These are phyloP conservation scores for Phymatocera aterrima DNA, from an alignment of 2,888 invertebrate genomes.

Conservation along the genomic window DNA sequence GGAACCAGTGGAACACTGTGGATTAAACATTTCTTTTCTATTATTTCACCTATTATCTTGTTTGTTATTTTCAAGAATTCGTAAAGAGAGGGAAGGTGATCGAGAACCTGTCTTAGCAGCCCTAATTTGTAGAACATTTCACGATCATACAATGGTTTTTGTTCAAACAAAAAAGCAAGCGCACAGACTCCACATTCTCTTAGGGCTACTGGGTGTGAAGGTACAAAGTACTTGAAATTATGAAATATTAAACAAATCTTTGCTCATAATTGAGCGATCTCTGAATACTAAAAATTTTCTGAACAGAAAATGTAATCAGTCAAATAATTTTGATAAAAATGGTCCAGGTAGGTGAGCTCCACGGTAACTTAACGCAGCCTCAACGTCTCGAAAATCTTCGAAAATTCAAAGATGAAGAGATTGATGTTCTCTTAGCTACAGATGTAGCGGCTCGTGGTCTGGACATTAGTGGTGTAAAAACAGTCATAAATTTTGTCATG, in stretches of 20 bases:
- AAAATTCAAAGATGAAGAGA: constrained; percentile 90
- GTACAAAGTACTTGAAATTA: constrained; percentile 75
- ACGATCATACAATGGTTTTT: constrained; percentile 95
- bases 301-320: neutral
- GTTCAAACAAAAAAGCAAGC: constrained; percentile 98
- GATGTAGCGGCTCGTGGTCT: constrained; percentile 96
- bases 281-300: neutral
- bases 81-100: constrained; percentile 92
- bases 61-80: constrained; percentile 78
- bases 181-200: constrained; percentile 92
- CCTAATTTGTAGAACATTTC: constrained; percentile 91
- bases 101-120: constrained; percentile 93
- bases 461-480: constrained; percentile 97
- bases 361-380: constrained; percentile 97
- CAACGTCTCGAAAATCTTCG: constrained; percentile 93
- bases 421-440: constrained; percentile 93
- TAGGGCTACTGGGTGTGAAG: constrained; percentile 93
- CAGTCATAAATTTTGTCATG: constrained; percentile 97
- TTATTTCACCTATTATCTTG: constrained; percentile 3
- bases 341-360: constrained; percentile 87
- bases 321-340: constrained; percentile 31
- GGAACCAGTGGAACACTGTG: neutral
- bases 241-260: neutral
- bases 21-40: constrained; percentile 5
- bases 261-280: neutral